Conservation (phyloP, 2,888 invertebrate genomes). For the Helleia helle region DNA sequence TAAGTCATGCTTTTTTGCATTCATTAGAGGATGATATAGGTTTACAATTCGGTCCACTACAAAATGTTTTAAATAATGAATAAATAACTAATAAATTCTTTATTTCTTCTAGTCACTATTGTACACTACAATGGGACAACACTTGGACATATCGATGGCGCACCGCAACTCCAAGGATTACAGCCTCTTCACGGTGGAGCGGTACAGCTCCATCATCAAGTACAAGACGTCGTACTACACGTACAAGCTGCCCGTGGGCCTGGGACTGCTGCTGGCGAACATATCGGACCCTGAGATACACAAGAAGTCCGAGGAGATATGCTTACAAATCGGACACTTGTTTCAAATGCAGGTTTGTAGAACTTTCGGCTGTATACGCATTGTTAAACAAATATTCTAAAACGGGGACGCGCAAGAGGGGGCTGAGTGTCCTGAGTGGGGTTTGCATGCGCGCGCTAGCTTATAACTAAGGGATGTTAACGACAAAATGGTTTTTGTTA, state of each 20-base stretch:
- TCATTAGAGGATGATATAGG: too few species aligned
- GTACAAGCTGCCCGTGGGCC: conserved; percentile 88
- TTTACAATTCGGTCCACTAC: too few species aligned
- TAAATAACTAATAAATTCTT: too few species aligned
- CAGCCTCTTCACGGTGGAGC: conserved; percentile 81
- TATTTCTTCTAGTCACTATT: conserved; percentile 48
- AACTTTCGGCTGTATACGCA: too few species aligned
- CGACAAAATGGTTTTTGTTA: too few species aligned
- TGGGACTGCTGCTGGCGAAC: conserved; percentile 87
- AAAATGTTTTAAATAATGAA: too few species aligned
- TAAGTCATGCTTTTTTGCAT: too few species aligned
- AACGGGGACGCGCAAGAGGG: too few species aligned
- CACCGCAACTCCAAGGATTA: conserved; percentile 39
- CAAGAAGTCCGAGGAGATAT: conserved; percentile 82
- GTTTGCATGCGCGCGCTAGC: too few species aligned
- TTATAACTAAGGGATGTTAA: too few species aligned
- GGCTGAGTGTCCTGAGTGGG: too few species aligned
- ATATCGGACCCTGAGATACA: conserved; percentile 78
- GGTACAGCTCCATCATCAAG: conserved; percentile 87
- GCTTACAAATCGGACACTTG: conserved; percentile 90
- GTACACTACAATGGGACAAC: conserved; percentile 85
- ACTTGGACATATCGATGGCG: conserved; percentile 82
- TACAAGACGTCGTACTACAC: conserved; percentile 94
- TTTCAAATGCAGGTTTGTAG: conserved; percentile 92
- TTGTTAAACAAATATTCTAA: too few species aligned